Percentiles rank a stretch among this genome's conserved stretches.
phyloP scores from a whole-genome alignment of 2,888 invertebrate genomes.

The Stenodera caucasica region DNA sequence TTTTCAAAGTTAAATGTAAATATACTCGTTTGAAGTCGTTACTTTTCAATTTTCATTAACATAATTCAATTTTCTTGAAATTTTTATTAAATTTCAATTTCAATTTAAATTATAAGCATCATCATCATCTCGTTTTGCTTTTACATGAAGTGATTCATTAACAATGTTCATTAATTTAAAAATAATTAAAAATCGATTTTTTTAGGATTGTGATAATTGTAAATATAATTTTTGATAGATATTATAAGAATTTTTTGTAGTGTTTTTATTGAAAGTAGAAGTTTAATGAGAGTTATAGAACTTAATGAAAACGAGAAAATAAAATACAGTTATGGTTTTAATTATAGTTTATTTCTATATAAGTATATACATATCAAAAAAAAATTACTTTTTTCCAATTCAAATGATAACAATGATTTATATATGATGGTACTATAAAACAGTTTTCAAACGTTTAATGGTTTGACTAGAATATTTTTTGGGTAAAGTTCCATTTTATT shows the following conservation, averaged over 20 bases:
- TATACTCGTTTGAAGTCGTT: background rate
- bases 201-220: no score
- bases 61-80: no score
- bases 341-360: conserved; percentile 20
- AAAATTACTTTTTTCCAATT: conserved; percentile 15
- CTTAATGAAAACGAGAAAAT: background rate
- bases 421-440: conserved; percentile 22
- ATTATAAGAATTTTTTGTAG: no score
- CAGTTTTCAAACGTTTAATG: conserved; percentile 18
- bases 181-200: no score
- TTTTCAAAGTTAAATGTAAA: background rate
- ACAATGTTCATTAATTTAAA: no score
- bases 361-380: conserved; percentile 27
- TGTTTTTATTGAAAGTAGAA: background rate
- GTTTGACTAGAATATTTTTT: conserved; percentile 20
- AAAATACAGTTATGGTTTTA: background rate
- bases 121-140: no score
- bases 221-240: no score
- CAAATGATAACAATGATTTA: conserved; percentile 18
- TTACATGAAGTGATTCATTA: no score
- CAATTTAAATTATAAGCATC: no score
- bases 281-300: background rate
- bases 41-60: no score
- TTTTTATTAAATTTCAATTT: no score
- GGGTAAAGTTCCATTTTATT: no score